Evolutionary conservation across 1,140 invertebrate genomes (phyloP).

Genomic region (Lepidotrigona ventralis): DNA sequence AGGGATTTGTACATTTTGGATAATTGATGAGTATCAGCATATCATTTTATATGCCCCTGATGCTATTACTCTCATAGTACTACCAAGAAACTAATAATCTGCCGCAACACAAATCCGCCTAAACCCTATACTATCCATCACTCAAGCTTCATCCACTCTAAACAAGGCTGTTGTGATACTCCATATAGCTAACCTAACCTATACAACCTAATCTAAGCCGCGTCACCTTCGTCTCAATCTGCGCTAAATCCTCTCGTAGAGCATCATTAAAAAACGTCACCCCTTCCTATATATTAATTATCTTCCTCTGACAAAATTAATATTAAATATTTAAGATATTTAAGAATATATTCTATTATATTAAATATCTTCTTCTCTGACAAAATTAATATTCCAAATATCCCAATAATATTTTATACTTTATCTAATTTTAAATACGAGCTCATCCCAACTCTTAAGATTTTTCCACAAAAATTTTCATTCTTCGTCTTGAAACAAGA

Average conservation of each 20-base stretch:
- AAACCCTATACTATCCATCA: background rate
- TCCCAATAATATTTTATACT: too few species aligned
- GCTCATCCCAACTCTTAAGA: too few species aligned
- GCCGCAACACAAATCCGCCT: background rate
- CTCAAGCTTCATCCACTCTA: background rate
- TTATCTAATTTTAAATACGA: background rate
- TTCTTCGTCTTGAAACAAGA: background rate
- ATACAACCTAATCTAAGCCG: background rate
- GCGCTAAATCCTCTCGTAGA: background rate
- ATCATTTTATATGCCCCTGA: background rate
- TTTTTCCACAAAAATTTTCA: background rate
- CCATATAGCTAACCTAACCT: background rate
- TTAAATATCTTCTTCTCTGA: too few species aligned
- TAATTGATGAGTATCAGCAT: background rate
- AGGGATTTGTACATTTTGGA: too few species aligned
- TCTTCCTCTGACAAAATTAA: too few species aligned
- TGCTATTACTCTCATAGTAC: background rate
- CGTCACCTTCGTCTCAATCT: background rate
- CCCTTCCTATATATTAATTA: too few species aligned
- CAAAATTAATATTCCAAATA: too few species aligned
- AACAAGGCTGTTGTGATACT: background rate
- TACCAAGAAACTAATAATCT: slow-evolving; percentile 3
- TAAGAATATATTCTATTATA: too few species aligned
- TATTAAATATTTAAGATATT: too few species aligned
- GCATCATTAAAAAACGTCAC: background rate